Percentiles rank a stretch among this genome's conserved stretches.
Evolutionary conservation across 1,140 invertebrate species (phyloP).

Genomic region (Philaenus spumarius): DNA sequence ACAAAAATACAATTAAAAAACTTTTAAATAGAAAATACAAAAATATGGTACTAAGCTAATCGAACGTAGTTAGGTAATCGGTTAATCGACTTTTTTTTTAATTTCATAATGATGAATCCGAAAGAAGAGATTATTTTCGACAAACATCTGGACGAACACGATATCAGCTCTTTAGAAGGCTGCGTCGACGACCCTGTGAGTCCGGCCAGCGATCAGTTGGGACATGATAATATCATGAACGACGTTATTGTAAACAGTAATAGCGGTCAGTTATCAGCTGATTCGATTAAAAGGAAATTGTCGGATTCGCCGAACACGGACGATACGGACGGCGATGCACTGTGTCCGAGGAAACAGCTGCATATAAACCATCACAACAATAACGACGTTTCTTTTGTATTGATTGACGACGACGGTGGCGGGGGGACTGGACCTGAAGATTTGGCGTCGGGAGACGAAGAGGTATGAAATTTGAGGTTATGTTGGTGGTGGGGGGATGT

Average conservation of each 20-base stretch:
- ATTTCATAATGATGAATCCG: neutral
- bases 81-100: too few relatives aligned
- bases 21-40: too few relatives aligned
- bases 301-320: neutral
- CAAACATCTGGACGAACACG: neutral
- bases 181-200: conserved; percentile 1
- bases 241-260: conserved; percentile 15
- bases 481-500: too few relatives aligned
- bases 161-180: conserved; percentile 2
- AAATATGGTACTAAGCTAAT: too few relatives aligned
- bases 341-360: conserved; percentile 23
- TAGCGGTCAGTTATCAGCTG: neutral
- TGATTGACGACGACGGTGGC: conserved; percentile 41
- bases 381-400: conserved; percentile 51
- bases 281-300: conserved; percentile 2
- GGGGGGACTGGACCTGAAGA: conserved; percentile 17
- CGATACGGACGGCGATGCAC: neutral
- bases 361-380: conserved; percentile 38
- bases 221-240: conserved; percentile 9
- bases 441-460: conserved; percentile 18
- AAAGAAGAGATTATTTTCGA: conserved; percentile 11
- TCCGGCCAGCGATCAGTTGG: conserved; percentile 7
- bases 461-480: conserved; percentile 5
- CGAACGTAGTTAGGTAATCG: too few relatives aligned
- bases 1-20: too few relatives aligned